Base-by-base conservation (phyloP, 1,140 invertebrate genomes). In the Vanessa tameamea region DNA sequence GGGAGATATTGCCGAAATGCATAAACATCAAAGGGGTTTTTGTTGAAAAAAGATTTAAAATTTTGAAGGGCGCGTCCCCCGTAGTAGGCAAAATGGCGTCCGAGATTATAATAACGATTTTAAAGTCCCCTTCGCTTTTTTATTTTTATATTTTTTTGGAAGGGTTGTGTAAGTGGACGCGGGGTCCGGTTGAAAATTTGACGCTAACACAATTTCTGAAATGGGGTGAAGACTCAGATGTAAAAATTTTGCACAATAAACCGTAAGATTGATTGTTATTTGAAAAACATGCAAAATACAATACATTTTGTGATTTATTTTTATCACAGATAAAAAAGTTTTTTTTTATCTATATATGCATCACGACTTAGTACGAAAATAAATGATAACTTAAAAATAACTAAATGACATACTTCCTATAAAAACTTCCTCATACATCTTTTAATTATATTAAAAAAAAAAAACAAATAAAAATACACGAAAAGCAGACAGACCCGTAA, bases 81-180 rank as follows among this genome's bases (percentile, higher is more conserved):
- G 23, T 85, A 43, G 7, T 87, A 87, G 82, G 82, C 83, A 90
- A 88, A 89, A 92, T 90, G 88, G 87, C 88, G 85, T 83, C 88
- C 90, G 84, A 91, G 90, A 90, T 92, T 92, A 92, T 92, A 92
- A 92, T 92, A 92, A 92, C 90, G 88, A 91, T 92, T 91, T 91
- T 91, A 89, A 90, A 85, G 83, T 82, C 88, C 90, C 88, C 87
- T 84, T 78, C 72, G 77, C 64, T 75, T 82, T 83, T 83, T 87
- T 87, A 72, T 76, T 76, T 76, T 67, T 76, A 47, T 68, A 88
- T 87, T 92, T 91, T 61, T 90, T 82, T 77, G 84, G 82, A 86
- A 88, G 89, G 90, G 89, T 90, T 88, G 85, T 9, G 73, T 84
- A 87, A 91, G 90, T 92, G 89, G 90, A 91, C 90, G 78, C 80